Evolutionary conservation across 2,888 invertebrate species (phyloP).

Genomic region (Acleris sparsana): DNA sequence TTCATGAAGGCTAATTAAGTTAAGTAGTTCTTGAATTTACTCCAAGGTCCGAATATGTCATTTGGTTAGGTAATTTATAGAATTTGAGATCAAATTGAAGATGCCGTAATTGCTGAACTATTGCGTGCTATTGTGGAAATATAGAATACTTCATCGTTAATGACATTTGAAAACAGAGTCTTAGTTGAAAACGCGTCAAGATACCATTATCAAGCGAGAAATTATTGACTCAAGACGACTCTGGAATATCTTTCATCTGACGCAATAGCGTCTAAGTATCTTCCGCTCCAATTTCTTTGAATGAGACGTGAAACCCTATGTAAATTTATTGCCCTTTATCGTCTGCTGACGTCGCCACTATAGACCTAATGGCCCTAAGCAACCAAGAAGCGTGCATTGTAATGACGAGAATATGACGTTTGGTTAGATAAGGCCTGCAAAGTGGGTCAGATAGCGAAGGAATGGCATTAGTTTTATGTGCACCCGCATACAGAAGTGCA

Average conservation of each 20-base stretch:
- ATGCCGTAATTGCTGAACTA: background rate
- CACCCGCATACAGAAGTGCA: conserved; percentile 18
- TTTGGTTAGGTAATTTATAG: conserved; percentile 2
- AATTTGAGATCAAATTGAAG: conserved; percentile 1
- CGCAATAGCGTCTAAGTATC: conserved; percentile 2
- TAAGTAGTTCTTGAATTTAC: conserved; percentile 3
- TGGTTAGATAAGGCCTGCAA: conserved; percentile 56
- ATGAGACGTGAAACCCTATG: background rate
- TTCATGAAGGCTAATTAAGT: background rate
- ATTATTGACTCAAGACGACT: background rate
- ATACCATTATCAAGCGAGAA: background rate
- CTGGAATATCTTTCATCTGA: conserved; percentile 1
- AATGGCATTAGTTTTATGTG: conserved; percentile 45
- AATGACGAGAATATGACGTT: conserved; percentile 58
- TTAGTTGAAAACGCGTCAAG: background rate
- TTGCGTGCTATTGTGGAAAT: background rate
- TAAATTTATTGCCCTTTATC: conserved; percentile 15
- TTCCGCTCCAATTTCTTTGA: conserved; percentile 23
- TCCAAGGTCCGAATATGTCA: conserved; percentile 2
- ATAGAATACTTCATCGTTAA: background rate
- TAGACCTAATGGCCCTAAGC: conserved; percentile 29
- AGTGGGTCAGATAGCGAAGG: conserved; percentile 68
- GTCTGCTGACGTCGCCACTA: conserved; percentile 16
- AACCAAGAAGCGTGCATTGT: conserved; percentile 24
- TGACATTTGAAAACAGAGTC: too few relatives aligned